Percentiles rank a stretch among this genome's conserved stretches.
phyloP scores from a whole-genome alignment of 2,888 invertebrate genomes.

The Oscheius onirici region DNA sequence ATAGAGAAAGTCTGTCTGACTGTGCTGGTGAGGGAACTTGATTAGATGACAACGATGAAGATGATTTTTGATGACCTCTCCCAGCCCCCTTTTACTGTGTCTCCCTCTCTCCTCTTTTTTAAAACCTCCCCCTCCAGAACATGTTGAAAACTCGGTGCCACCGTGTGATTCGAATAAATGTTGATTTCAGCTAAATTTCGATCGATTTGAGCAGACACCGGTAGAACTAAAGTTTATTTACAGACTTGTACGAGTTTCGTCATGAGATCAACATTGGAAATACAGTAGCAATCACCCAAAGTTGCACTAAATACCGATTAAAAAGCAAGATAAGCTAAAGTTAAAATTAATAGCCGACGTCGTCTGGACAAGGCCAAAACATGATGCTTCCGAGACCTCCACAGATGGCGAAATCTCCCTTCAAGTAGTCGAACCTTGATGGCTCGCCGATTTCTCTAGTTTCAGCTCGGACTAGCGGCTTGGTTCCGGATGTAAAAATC shows the following conservation, averaged over 20 bases:
- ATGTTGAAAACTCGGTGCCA: not conserved
- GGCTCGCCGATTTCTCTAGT: slow-evolving; percentile 23
- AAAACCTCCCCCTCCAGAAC: not conserved
- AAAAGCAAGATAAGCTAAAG: not conserved
- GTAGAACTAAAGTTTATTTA: too few species aligned
- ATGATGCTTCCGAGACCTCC: slow-evolving; percentile 19
- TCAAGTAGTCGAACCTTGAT: slow-evolving; percentile 31
- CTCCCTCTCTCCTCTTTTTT: not conserved
- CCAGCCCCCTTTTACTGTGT: not conserved
- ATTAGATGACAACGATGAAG: too few species aligned
- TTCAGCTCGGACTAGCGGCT: not conserved
- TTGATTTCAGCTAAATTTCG: too few species aligned
- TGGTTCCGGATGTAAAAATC: slow-evolving; percentile 20
- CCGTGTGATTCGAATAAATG: slow-evolving; percentile 1
- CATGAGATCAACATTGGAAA: too few species aligned
- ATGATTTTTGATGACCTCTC: not conserved
- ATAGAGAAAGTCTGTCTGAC: too few species aligned
- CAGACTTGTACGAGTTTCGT: too few species aligned
- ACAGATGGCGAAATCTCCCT: slow-evolving; percentile 33
- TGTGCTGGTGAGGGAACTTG: too few species aligned
- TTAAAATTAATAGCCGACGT: slow-evolving; percentile 21
- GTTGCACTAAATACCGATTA: not conserved
- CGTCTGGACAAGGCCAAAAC: slow-evolving; percentile 24
- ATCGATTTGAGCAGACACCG: too few species aligned
- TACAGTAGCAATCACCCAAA: not conserved